phyloP scores from a whole-genome alignment of 2,113 vertebrate genomes.

The Erpornis zantholeuca region DNA sequence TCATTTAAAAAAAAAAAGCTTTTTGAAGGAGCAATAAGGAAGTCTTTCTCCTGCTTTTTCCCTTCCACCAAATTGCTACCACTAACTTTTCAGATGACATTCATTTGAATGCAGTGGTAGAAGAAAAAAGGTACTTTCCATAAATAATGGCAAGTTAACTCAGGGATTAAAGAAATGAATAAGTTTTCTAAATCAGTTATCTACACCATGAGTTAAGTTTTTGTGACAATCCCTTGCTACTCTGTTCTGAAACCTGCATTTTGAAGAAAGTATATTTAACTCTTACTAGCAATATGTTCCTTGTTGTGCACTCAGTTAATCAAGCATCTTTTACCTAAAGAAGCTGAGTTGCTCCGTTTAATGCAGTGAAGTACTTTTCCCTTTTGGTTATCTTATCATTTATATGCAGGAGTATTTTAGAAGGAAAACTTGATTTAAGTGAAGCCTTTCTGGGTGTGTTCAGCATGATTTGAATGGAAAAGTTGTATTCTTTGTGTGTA shows the following conservation, averaged over 20 bases:
- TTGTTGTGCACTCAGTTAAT: neutral
- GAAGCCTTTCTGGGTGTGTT: neutral
- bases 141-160: conserved; percentile 73
- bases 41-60: conserved; percentile 58
- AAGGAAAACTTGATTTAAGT: neutral
- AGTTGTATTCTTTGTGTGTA: neutral
- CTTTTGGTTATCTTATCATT: neutral
- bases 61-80: conserved; percentile 37
- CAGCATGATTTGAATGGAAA: conserved; percentile 5
- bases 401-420: neutral
- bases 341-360: neutral
- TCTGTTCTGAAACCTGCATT: neutral
- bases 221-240: conserved; percentile 23
- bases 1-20: neutral
- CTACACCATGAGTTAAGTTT: neutral
- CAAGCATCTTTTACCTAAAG: neutral
- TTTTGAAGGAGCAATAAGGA: conserved; percentile 66
- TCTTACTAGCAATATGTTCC: neutral
- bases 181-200: conserved; percentile 46
- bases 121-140: conserved; percentile 62
- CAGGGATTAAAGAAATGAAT: conserved; percentile 72
- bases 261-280: neutral
- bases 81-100: conserved; percentile 68
- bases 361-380: neutral
- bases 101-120: conserved; percentile 72